Base-by-base conservation (phyloP, 2,888 invertebrate species). In the Notodonta dromedarius region DNA sequence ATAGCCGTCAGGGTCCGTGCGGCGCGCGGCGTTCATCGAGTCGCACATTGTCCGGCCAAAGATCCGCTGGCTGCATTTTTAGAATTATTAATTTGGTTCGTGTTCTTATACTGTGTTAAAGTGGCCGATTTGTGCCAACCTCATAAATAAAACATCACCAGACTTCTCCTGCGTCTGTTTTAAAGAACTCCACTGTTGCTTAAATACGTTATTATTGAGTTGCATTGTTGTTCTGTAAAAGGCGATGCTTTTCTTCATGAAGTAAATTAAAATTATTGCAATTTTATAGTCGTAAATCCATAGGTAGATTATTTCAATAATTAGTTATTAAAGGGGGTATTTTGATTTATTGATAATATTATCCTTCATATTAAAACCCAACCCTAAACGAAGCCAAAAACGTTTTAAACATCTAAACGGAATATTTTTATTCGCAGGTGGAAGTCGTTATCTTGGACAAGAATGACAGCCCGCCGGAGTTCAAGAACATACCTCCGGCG, bases 401-500 rank as follows among this genome's bases (percentile, higher is more conserved):
- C 6, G 9, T n/a, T n/a, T n/a, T n/a, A 8, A 8, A 42, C 8
- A 42, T 4, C 42, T 42, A 11, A 42, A 9, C 11, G 9, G 9
- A 11, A 11, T 42, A 4, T 9, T 24, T 69, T 79, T 87, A 77
- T 79, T 84, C 73, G 35, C 96, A 98, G 98, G 97, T 98, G 76
- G 95, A 95, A 87, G 96, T 98, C 74, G 96, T 95, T 62, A 96
- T 98, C 59, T 88, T 97, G 85, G 99, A 99, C 92, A 97, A 97
- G 90, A 99, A 99, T 88, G 99, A 99, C 94, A 98, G 97, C 80
- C 98, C 98, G n/a, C 99, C 99, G 5, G 95, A 96, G 60, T 98
- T 98, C 94, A 95, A 95, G 75, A 95, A 96, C 68, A 95, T 96
- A 46, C 96, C 96, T 14, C 91, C 96, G 75, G 95, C 95, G 57